Conservation (phyloP, 2,888 invertebrate genomes). For the Parochlus steinenii region DNA sequence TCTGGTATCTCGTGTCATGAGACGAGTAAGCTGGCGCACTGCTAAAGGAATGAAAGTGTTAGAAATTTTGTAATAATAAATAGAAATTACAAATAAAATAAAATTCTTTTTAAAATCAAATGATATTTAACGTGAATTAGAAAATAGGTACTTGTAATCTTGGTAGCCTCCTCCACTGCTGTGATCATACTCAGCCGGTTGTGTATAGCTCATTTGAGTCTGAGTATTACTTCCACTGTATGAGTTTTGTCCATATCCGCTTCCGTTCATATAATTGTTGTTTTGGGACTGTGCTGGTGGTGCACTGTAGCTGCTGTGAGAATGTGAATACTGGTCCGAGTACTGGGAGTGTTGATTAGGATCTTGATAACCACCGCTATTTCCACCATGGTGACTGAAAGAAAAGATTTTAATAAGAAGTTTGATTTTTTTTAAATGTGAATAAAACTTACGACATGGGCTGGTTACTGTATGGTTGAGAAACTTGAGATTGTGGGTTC, state of each 20-base stretch:
- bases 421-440: too few relatives aligned
- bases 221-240: not conserved
- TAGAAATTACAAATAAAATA: not conserved
- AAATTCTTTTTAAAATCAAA: not conserved
- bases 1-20: not conserved
- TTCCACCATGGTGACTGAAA: not conserved
- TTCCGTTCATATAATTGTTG: constrained; percentile 4
- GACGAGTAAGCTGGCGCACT: constrained; percentile 4
- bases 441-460: too few relatives aligned
- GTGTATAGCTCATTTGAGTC: not conserved
- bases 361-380: constrained; percentile 8
- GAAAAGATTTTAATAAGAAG: not conserved
- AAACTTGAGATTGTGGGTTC: too few relatives aligned
- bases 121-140: too few relatives aligned
- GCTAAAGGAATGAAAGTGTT: too few relatives aligned
- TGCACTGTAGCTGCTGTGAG: constrained; percentile 3
- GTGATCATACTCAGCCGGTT: constrained; percentile 8
- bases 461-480: too few relatives aligned
- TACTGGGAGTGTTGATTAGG: constrained; percentile 1
- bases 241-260: constrained; percentile 7
- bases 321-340: constrained; percentile 7
- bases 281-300: constrained; percentile 6
- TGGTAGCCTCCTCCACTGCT: constrained; percentile 1
- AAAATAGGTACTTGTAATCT: constrained; percentile 7
- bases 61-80: too few relatives aligned